phyloP scores from a whole-genome alignment of 2,888 invertebrate genomes.

The Latrodectus hesperus region DNA sequence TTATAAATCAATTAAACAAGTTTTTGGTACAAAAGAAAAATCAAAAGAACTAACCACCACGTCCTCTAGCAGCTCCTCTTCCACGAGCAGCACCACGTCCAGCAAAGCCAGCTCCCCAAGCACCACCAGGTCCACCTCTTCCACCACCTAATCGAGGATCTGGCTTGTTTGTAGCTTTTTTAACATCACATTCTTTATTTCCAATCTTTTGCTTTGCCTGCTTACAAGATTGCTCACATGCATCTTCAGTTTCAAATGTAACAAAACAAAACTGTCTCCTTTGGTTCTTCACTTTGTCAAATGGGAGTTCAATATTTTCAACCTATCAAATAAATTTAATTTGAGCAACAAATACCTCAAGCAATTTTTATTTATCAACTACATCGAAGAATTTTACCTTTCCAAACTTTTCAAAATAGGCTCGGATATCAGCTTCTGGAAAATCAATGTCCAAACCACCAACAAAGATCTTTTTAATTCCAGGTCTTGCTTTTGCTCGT shows the following conservation, averaged over 20 bases:
- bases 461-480: conserved; percentile 90
- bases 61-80: conserved; percentile 56
- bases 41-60: conserved; percentile 34
- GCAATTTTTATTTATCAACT: too few species aligned
- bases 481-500: conserved; percentile 94
- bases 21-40: background rate
- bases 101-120: conserved; percentile 57
- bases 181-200: conserved; percentile 96
- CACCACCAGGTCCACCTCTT: conserved; percentile 56
- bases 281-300: conserved; percentile 96
- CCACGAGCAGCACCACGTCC: conserved; percentile 51
- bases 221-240: conserved; percentile 91
- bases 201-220: conserved; percentile 94
- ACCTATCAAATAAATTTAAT: conserved; percentile 30
- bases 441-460: conserved; percentile 94
- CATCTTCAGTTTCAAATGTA: conserved; percentile 96
- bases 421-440: conserved; percentile 93
- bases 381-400: conserved; percentile 80
- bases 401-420: conserved; percentile 93
- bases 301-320: conserved; percentile 88
- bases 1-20: background rate
- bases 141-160: conserved; percentile 55
- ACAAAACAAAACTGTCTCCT: conserved; percentile 98
- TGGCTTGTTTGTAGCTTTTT: conserved; percentile 87
- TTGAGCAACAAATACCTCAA: too few species aligned